Percentiles rank a stretch among this genome's conserved stretches.
Evolutionary conservation across 2,797 vertebrate genomes (phyloP).

Genomic region (Hirundo rustica): DNA sequence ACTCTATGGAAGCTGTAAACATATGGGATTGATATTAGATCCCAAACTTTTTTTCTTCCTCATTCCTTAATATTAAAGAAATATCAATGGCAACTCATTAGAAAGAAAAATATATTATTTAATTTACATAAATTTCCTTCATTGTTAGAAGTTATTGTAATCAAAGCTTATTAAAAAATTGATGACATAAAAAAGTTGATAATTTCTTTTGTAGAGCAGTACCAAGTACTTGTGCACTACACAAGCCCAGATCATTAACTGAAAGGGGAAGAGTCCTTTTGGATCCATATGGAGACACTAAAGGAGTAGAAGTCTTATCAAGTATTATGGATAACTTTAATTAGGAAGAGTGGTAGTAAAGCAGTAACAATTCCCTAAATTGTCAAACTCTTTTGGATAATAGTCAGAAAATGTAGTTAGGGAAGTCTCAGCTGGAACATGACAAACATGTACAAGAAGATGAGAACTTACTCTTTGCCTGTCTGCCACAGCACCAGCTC

Average conservation of each 20-base stretch:
- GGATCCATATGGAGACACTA: background rate
- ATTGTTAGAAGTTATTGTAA: background rate
- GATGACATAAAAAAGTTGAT: background rate
- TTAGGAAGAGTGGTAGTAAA: background rate
- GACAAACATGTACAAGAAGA: background rate
- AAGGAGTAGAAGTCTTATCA: background rate
- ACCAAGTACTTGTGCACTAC: background rate
- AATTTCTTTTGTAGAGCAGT: background rate
- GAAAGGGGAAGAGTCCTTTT: background rate
- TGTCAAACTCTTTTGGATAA: background rate
- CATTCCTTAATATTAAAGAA: background rate
- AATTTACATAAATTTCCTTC: background rate
- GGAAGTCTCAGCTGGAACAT: background rate
- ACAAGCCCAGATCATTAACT: background rate
- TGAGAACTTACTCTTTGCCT: background rate
- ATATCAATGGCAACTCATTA: background rate
- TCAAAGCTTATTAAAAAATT: background rate
- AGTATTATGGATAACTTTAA: background rate
- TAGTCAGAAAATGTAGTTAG: background rate
- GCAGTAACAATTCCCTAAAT: background rate
- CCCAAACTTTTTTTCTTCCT: background rate
- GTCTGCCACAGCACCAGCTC: background rate
- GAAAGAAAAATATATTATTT: background rate
- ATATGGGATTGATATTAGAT: constrained; percentile 10
- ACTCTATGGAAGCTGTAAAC: background rate